Conservation (phyloP, 2,888 invertebrate species). For the Adelphocoris suturalis region DNA sequence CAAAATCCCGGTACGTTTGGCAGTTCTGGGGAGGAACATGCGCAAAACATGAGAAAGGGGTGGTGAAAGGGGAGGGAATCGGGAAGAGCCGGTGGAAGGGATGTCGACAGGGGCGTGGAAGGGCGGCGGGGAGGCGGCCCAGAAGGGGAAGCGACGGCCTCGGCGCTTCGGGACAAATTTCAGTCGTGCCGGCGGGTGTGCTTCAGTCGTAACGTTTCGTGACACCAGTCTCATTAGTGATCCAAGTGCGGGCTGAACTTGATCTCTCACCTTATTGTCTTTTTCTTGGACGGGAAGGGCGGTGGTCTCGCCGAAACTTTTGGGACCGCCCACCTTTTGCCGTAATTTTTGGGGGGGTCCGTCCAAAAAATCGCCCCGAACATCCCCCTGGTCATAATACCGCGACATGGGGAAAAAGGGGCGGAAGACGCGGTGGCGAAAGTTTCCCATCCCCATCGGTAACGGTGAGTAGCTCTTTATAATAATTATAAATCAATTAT, state of each 20-base stretch:
- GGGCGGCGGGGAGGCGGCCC: background rate
- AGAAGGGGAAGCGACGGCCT: constrained; percentile 12
- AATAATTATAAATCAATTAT: background rate
- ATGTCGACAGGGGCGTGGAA: background rate
- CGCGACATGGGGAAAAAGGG: constrained; percentile 82
- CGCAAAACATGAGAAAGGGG: background rate
- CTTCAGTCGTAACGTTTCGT: background rate
- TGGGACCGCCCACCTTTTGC: background rate
- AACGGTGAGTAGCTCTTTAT: constrained; percentile 78
- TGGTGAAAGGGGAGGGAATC: background rate
- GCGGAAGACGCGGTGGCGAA: constrained; percentile 84
- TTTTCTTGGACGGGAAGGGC: background rate
- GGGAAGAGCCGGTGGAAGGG: background rate
- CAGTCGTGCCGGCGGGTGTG: constrained; percentile 45
- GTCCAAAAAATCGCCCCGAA: background rate
- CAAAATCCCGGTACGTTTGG: no score
- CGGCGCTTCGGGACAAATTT: constrained; percentile 16
- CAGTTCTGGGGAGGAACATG: no score
- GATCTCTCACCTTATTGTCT: background rate
- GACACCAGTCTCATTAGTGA: background rate
- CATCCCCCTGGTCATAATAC: background rate
- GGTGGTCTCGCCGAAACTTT: background rate
- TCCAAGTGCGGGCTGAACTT: background rate
- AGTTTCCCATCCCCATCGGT: constrained; percentile 81
- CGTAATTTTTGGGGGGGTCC: background rate